A percentile compares a stretch with the other conserved stretches of the same genome.
These are phyloP conservation scores for Drosophila ambigua DNA, from an alignment of 1,140 invertebrate species.

Conservation along the genomic window DNA sequence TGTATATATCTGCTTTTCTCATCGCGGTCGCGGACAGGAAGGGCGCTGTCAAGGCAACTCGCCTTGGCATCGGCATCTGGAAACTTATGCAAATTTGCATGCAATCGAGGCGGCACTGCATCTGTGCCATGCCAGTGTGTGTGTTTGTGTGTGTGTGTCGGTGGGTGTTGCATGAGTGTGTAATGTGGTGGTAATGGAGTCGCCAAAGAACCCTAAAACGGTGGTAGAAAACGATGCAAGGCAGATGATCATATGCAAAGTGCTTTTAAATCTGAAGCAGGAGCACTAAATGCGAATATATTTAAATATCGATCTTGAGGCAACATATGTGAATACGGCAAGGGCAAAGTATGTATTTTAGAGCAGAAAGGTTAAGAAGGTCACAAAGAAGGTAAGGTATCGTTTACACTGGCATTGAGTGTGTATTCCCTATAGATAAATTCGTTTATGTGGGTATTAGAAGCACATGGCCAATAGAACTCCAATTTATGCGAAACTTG, in stretches of 20 bases:
- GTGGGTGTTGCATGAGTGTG: conserved; percentile 26
- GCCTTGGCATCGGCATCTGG: conserved; percentile 53
- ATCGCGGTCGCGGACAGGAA: conserved; percentile 24
- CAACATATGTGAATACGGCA: conserved; percentile 9
- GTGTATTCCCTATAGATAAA: no score
- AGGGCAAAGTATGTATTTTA: no score
- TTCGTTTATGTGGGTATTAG: no score
- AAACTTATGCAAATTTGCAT: conserved; percentile 78
- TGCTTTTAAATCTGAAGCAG: conserved; percentile 65
- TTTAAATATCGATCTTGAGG: conserved; percentile 45
- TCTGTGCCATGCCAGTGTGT: conserved; percentile 1
- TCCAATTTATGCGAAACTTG: no score
- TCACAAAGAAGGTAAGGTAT: no score
- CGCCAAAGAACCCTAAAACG: conserved; percentile 57
- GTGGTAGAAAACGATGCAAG: conserved; percentile 63
- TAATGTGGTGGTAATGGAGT: conserved; percentile 68
- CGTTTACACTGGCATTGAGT: no score
- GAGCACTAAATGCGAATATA: conserved; percentile 45
- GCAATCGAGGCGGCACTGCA: conserved; percentile 69
- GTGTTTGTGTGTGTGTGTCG: conserved; percentile 2
- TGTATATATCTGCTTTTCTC: background rate
- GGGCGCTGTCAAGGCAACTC: background rate
- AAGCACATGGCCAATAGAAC: no score
- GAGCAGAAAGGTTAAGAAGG: no score
- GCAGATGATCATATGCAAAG: conserved; percentile 66